Base-by-base conservation (phyloP, 53 echinoderm and acorn worm species). In the Zoroaster sp. region DNA sequence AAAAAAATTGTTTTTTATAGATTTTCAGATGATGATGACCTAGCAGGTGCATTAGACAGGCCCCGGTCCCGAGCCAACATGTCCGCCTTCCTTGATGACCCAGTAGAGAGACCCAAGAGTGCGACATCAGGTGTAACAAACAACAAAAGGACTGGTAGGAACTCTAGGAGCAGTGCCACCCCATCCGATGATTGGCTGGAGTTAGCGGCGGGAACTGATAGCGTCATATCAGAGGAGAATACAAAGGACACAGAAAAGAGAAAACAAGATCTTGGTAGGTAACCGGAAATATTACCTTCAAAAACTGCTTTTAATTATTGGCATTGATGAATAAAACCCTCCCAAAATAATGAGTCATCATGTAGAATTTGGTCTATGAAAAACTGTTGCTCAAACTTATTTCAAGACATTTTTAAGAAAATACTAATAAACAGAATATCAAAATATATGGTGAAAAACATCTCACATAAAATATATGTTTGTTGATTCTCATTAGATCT, bases 21-120 rank as follows among this genome's bases (percentile, higher is more conserved):
- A 44, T 95, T 95, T 89, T 93, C 95, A 35, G 95, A 95, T 66
- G 77, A 88, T 3, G 89, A 92, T 4, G 89, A 83, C 70, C 3
- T 69, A 25, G 7, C 42, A 15, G 51, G 85, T 34, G 47, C 85
- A 47, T 78, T 94, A 80, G 93, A 86, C 78, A 78, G 89, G 76
- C 91, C 96, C 35, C 80, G 80, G 18, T 75, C 89, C 75, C 52
- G 92, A 71, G 95, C 67, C 10, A 55, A 88, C 25, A 77, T 82
- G 73, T 73, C 81, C 13, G 18, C 90, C 55, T 37, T 73, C 38
- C 49, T 87, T 4, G 74, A 74, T 34, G 87, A 87, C 2, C 53
- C 49, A 17, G 23, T 51, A 21, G 67, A 87, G 43, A 47, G 87
- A 7, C 77, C 91, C 35, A 35, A 53, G 32, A 89, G 82, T 54